These are phyloP conservation scores for Drosophila lacertosa DNA, from an alignment of 1,140 invertebrate species.

Conservation along the genomic window DNA sequence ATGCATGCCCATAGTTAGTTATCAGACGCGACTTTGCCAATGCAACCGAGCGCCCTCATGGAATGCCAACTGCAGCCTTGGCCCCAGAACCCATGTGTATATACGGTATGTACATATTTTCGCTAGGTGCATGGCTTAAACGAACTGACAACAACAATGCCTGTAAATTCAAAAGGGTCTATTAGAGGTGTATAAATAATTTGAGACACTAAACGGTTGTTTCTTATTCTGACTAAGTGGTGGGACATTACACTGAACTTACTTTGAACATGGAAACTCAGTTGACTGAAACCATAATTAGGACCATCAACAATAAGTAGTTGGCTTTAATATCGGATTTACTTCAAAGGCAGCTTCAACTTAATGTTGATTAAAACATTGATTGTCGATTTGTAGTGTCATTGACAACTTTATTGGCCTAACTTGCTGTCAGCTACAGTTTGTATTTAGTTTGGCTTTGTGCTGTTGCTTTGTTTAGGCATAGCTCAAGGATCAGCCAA, in stretches of 20 bases:
- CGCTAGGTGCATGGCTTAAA: conserved; percentile 52
- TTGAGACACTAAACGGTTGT: too few relatives aligned
- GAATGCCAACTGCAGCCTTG: conserved; percentile 69
- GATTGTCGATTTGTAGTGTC: conserved; percentile 15
- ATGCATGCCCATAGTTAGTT: conserved; percentile 37
- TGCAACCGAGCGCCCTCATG: conserved; percentile 69
- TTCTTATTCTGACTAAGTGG: too few relatives aligned
- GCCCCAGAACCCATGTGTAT: conserved; percentile 19
- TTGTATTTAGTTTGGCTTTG: conserved; percentile 20
- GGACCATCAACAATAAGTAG: too few relatives aligned
- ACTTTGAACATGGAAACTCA: too few relatives aligned
- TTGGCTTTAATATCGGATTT: too few relatives aligned
- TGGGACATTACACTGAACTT: too few relatives aligned
- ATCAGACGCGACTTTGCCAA: conserved; percentile 26
- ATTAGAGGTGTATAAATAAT: neutral
- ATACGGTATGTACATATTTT: too few relatives aligned
- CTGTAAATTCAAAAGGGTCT: conserved; percentile 42
- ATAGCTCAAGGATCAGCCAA: conserved; percentile 63
- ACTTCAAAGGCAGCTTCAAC: too few relatives aligned
- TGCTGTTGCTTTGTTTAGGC: conserved; percentile 23
- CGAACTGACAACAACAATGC: conserved; percentile 62
- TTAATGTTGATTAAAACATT: neutral
- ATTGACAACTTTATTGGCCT: conserved; percentile 56
- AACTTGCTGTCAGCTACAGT: conserved; percentile 32
- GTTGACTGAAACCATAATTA: neutral